These are phyloP conservation scores for Trypoxylon attenuatum DNA, from an alignment of 2,888 invertebrate genomes.

Conservation along the genomic window DNA sequence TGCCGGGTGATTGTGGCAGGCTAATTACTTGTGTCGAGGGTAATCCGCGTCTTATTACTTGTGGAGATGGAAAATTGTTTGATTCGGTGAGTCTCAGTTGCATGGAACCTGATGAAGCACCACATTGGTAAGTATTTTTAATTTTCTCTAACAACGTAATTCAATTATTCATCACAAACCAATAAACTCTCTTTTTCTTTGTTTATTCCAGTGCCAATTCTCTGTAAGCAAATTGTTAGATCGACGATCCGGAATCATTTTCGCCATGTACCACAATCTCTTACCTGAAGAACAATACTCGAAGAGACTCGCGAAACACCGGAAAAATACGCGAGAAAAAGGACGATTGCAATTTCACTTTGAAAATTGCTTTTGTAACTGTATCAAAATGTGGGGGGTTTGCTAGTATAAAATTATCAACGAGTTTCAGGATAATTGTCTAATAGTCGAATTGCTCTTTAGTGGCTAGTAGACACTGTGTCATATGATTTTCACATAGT, in stretches of 20 bases:
- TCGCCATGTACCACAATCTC: neutral
- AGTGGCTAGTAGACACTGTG: neutral
- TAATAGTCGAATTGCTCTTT: too few species aligned
- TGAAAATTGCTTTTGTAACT: too few species aligned
- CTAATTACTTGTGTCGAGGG: conserved; percentile 94
- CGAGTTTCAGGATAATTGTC: too few species aligned
- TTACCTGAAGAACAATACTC: too few species aligned
- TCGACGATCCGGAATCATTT: neutral
- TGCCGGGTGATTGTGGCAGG: conserved; percentile 90
- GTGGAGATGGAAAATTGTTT: conserved; percentile 91
- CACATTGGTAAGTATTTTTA: conserved; percentile 68
- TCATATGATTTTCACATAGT: too few species aligned
- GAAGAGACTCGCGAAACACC: neutral
- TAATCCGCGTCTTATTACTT: conserved; percentile 89
- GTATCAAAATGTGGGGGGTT: too few species aligned
- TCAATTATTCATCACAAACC: neutral
- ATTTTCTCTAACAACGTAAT: neutral
- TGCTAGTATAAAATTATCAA: too few species aligned
- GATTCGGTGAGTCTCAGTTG: conserved; percentile 89
- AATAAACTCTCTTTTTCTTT: neutral
- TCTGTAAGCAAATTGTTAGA: conserved; percentile 41
- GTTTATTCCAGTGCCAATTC: conserved; percentile 58
- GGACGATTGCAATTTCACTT: too few species aligned
- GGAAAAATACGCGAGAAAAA: too few species aligned
- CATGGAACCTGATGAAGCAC: conserved; percentile 82